Percentiles rank a stretch among this genome's conserved stretches.
Conservation (phyloP, 2,888 invertebrate genomes). For the Baccha elongata region DNA sequence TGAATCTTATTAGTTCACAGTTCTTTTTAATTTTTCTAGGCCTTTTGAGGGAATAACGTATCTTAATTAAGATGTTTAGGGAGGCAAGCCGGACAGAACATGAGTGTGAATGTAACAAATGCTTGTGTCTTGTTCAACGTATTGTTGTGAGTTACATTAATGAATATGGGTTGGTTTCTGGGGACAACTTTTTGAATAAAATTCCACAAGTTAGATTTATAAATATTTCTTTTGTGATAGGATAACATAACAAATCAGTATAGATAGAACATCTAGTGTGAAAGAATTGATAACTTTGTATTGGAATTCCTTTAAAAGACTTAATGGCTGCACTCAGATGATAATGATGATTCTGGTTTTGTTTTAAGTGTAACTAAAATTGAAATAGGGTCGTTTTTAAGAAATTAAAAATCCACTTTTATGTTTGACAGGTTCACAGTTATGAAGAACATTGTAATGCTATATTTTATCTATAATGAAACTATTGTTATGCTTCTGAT, state of each 20-base stretch:
- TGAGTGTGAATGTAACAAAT: constrained; percentile 69
- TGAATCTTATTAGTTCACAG: constrained; percentile 40
- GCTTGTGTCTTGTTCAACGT: constrained; percentile 65
- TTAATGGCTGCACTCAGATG: too few species aligned
- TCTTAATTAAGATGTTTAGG: constrained; percentile 67
- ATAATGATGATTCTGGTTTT: too few species aligned
- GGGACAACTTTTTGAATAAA: not conserved
- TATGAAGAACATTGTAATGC: too few species aligned
- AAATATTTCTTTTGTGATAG: not conserved
- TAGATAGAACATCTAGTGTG: too few species aligned
- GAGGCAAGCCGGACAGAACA: constrained; percentile 26
- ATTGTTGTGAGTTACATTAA: constrained; percentile 43
- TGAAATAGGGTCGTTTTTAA: too few species aligned
- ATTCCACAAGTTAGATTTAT: not conserved
- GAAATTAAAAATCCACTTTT: too few species aligned
- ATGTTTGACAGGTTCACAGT: too few species aligned
- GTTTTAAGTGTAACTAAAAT: too few species aligned
- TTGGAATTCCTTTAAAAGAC: not conserved
- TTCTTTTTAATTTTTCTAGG: constrained; percentile 6
- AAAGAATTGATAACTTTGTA: not conserved
- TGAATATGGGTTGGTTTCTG: constrained; percentile 9
- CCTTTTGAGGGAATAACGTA: not conserved
- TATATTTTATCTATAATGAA: too few species aligned
- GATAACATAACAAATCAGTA: not conserved
- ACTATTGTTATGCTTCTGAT: too few species aligned